Evolutionary conservation across 2,113 vertebrate species (phyloP).

Genomic region (Lepus europaeus): DNA sequence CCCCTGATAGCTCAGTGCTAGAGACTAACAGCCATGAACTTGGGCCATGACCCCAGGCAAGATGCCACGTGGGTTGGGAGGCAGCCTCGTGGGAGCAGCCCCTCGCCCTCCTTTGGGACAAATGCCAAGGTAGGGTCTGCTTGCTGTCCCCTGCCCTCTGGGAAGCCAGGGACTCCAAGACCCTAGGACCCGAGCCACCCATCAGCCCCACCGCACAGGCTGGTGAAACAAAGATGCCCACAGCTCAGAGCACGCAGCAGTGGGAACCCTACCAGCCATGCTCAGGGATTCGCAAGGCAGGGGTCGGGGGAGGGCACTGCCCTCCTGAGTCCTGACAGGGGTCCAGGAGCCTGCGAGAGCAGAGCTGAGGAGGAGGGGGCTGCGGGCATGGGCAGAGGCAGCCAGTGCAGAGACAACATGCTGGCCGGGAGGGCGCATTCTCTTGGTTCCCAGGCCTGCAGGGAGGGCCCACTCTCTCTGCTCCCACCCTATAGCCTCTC

Average conservation of each 20-base stretch:
- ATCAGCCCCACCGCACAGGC: neutral
- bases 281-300: neutral
- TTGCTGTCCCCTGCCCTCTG: neutral
- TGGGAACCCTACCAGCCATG: neutral
- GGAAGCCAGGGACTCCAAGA: neutral
- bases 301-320: neutral
- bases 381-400: too few species aligned
- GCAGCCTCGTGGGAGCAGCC: neutral
- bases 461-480: too few species aligned
- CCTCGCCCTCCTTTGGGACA: neutral
- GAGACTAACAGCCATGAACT: neutral
- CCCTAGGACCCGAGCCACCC: neutral
- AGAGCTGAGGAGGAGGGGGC: neutral
- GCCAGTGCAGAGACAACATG: too few species aligned
- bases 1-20: neutral
- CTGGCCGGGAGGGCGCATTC: too few species aligned
- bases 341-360: neutral
- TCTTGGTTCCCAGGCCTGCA: neutral
- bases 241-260: neutral
- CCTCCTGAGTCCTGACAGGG: neutral
- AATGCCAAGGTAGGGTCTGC: neutral
- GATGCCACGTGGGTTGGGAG: neutral
- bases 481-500: neutral
- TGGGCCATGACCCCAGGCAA: neutral
- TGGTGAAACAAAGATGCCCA: neutral